A percentile compares a stretch with the other conserved stretches of the same genome.
These are phyloP conservation scores for Atrichornis clamosus DNA, from an alignment of 2,113 vertebrate species.

Conservation along the genomic window DNA sequence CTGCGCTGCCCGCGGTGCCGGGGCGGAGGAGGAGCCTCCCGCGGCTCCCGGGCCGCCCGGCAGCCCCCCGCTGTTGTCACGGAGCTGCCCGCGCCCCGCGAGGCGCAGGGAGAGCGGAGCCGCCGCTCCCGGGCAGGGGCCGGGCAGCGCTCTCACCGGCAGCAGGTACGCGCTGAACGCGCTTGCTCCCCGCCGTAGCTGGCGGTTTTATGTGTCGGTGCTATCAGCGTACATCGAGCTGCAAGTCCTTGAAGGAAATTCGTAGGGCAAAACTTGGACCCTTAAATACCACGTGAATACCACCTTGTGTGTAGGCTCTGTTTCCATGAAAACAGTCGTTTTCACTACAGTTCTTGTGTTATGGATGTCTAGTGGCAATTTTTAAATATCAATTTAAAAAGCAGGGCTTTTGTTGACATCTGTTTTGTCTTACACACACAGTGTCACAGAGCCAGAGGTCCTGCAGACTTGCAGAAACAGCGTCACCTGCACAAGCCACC, in stretches of 20 bases:
- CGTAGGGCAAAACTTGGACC: background rate
- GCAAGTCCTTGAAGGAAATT: background rate
- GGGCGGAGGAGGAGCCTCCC: constrained; percentile 17
- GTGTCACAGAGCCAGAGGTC: background rate
- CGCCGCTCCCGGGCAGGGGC: background rate
- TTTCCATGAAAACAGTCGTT: background rate
- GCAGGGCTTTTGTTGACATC: background rate
- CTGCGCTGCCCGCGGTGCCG: background rate
- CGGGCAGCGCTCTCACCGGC: fast-evolving
- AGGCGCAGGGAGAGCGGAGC: background rate
- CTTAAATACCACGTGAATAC: too few species aligned
- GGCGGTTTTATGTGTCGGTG: fast-evolving
- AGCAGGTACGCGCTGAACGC: background rate
- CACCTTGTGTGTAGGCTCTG: background rate
- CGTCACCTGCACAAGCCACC: fast-evolving
- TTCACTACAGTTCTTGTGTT: background rate
- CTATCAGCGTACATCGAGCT: fast-evolving
- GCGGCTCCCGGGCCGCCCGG: background rate
- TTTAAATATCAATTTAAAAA: background rate
- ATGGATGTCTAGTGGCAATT: background rate
- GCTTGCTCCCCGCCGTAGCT: background rate
- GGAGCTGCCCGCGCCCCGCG: background rate
- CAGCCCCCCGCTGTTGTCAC: background rate
- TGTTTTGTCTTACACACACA: fast-evolving
- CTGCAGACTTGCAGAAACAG: background rate